Conservation (phyloP, 2,113 vertebrate species). For the Trematomus loennbergii region DNA sequence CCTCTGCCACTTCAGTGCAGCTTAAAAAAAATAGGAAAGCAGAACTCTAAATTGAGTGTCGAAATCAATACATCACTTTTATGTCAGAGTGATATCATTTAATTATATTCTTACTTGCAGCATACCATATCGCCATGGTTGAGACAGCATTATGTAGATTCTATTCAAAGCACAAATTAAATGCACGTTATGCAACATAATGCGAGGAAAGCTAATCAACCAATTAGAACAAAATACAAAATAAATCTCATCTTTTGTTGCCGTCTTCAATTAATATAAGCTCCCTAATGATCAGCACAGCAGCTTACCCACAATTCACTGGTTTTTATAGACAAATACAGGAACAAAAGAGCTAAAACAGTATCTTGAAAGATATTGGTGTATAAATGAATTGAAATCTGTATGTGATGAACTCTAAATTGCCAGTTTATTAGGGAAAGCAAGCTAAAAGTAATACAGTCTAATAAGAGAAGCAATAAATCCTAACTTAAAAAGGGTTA, state of each 20-base stretch:
- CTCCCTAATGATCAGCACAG: not conserved
- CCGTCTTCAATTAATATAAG: no score
- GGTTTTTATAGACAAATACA: not conserved
- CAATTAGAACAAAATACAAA: not conserved
- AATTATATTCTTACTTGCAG: not conserved
- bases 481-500: not conserved
- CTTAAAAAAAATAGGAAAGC: not conserved
- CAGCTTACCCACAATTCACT: conserved; percentile 41
- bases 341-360: not conserved
- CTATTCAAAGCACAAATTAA: not conserved
- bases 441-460: no score
- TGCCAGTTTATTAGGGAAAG: not conserved
- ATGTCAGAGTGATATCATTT: no score
- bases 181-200: not conserved
- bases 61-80: not conserved
- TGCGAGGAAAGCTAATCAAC: not conserved
- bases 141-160: not conserved
- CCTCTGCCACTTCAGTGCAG: not conserved
- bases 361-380: not conserved
- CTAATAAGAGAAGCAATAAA: not conserved
- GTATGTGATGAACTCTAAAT: not conserved
- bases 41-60: not conserved
- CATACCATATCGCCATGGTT: not conserved
- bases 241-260: no score
- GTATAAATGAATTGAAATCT: not conserved